A percentile compares a stretch with the other conserved stretches of the same genome.
phyloP scores from a whole-genome alignment of 2,113 vertebrate species.

The Phaetusa simplex region DNA sequence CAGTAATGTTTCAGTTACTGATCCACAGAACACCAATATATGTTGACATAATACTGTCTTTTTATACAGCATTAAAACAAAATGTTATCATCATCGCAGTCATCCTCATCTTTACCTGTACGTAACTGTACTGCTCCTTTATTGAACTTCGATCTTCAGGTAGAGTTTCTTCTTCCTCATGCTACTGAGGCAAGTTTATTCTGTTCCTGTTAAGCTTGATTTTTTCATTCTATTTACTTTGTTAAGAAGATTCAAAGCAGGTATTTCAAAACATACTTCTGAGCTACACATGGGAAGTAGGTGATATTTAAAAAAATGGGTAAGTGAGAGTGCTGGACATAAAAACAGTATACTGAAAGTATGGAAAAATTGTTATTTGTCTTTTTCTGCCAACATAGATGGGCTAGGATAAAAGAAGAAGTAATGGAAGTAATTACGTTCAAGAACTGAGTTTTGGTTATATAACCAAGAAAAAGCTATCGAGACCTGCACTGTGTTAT shows the following conservation, averaged over 20 bases:
- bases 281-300: not conserved
- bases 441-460: not conserved
- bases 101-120: not conserved
- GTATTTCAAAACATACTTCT: not conserved
- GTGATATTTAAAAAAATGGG: not conserved
- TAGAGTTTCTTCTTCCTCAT: not conserved
- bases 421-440: not conserved
- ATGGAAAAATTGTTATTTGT: not conserved
- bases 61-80: not conserved
- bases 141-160: not conserved
- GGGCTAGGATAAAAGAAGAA: not conserved
- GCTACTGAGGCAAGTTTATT: slow-evolving; percentile 28
- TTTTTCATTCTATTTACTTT: not conserved
- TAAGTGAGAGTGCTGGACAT: not conserved
- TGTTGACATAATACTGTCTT: not conserved
- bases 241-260: not conserved
- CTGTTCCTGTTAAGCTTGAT: not conserved
- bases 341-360: not conserved
- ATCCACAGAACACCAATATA: not conserved
- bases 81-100: not conserved
- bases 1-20: not conserved
- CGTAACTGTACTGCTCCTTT: not conserved
- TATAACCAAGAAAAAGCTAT: not conserved
- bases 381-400: not conserved
- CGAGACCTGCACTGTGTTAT: not conserved